Percentiles rank a stretch among this genome's conserved stretches.
Conservation (phyloP, 2,113 vertebrate species). For the Rhinopithecus roxellana region DNA sequence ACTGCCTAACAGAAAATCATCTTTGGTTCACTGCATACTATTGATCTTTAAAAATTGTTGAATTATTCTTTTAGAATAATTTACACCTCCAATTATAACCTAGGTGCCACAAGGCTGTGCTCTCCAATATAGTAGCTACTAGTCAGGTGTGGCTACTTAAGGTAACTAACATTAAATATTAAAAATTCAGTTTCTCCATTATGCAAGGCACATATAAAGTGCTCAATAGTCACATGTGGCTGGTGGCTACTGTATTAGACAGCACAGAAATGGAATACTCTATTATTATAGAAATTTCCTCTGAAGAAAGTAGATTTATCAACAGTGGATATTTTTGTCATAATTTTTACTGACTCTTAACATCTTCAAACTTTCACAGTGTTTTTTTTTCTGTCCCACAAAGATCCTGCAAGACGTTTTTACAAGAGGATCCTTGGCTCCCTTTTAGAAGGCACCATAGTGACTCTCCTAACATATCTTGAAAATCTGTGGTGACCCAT, state of each 20-base stretch:
- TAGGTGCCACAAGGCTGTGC: background rate
- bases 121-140: background rate
- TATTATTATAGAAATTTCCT: background rate
- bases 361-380: background rate
- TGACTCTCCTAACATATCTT: background rate
- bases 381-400: background rate
- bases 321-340: background rate
- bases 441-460: background rate
- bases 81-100: background rate
- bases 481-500: background rate
- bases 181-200: background rate
- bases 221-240: background rate
- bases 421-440: background rate
- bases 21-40: background rate
- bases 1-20: conserved; percentile 27
- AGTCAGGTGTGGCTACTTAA: background rate
- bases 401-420: background rate
- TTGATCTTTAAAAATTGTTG: background rate
- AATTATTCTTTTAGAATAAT: conserved; percentile 26
- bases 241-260: background rate
- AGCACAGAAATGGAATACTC: background rate
- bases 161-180: background rate
- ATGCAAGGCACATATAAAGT: background rate
- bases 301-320: background rate
- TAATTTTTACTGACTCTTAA: background rate